Conservation (phyloP, 2,113 vertebrate genomes). For the Ctenodactylus gundi region DNA sequence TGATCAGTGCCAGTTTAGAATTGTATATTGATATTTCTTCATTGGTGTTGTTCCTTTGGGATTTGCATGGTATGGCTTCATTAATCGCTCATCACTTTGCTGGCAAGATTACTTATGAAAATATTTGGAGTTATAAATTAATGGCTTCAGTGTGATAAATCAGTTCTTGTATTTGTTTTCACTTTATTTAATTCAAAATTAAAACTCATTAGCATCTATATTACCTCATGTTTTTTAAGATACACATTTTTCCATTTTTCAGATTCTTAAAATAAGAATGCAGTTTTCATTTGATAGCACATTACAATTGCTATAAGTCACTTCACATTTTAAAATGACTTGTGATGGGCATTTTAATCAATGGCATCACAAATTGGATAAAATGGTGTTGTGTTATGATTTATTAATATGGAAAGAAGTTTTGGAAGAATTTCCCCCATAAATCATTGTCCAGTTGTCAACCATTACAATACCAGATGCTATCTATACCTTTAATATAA, state of each 20-base stretch:
- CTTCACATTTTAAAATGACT: background rate
- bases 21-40: background rate
- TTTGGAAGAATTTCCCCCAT: background rate
- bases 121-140: slow-evolving; percentile 24
- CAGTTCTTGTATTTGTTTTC: slow-evolving; percentile 14
- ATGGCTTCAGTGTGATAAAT: background rate
- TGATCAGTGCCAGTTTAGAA: background rate
- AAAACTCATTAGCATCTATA: background rate
- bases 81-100: background rate
- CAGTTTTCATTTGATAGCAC: background rate
- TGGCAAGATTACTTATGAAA: slow-evolving; percentile 35
- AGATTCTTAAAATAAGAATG: background rate
- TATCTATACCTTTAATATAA: background rate
- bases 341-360: background rate
- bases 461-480: background rate
- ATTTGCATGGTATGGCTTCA: background rate
- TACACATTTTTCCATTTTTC: background rate
- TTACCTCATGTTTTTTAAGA: background rate
- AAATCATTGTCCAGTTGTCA: slow-evolving; percentile 1
- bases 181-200: background rate
- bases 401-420: background rate
- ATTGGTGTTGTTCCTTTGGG: background rate
- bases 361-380: background rate
- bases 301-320: background rate
- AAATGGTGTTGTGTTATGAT: background rate